These are phyloP conservation scores for Zosterops hypoxanthus DNA, from an alignment of 2,113 vertebrate genomes.

Conservation along the genomic window DNA sequence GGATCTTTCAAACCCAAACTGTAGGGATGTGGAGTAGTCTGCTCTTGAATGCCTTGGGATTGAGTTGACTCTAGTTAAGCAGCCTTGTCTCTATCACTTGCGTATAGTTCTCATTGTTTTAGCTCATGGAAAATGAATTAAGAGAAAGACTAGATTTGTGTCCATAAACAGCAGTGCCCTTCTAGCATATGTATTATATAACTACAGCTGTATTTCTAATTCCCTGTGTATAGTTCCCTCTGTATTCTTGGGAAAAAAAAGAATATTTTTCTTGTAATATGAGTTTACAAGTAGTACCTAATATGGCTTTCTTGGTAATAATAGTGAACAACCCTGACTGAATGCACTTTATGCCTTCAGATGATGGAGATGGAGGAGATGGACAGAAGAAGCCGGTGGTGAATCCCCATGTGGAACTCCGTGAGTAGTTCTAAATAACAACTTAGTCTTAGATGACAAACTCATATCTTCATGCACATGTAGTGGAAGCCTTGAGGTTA, in stretches of 20 bases:
- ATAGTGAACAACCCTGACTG: neutral
- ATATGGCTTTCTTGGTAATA: neutral
- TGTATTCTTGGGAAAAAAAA: neutral
- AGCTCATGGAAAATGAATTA: neutral
- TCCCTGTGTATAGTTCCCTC: neutral
- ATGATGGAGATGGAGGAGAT: constrained; percentile 86
- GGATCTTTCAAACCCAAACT: neutral
- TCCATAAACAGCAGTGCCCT: neutral
- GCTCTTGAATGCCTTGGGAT: neutral
- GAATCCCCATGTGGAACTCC: constrained; percentile 95
- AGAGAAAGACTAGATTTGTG: neutral
- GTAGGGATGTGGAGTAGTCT: neutral
- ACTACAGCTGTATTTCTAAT: neutral
- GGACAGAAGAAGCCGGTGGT: constrained; percentile 89
- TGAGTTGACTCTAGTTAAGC: neutral
- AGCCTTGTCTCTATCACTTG: neutral
- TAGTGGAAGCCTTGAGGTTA: neutral
- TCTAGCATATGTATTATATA: neutral
- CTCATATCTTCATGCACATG: neutral
- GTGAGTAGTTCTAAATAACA: constrained; percentile 77
- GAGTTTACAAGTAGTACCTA: neutral
- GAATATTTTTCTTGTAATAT: neutral
- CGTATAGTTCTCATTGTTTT: neutral
- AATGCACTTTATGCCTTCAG: constrained; percentile 71
- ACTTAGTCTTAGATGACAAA: neutral